Conservation (phyloP, 2,797 vertebrate species). For the Orientallactaga sibirica region DNA sequence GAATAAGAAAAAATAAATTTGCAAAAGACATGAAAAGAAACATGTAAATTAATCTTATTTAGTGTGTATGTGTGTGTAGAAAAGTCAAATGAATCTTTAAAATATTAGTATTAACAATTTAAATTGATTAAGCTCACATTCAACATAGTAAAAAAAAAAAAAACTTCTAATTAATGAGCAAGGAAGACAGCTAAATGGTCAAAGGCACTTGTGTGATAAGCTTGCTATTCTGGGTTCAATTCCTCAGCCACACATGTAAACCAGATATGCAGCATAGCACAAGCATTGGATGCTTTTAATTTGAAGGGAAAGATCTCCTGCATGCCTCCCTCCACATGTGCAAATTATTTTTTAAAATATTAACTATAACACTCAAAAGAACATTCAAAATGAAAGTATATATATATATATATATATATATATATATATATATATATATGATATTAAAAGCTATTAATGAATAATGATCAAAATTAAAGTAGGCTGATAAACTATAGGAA, state of each 20-base stretch:
- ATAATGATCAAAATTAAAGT: background rate
- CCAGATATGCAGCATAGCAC: too few species aligned
- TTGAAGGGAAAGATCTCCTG: too few species aligned
- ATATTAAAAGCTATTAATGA: background rate
- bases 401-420: background rate
- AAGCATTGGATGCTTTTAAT: too few species aligned
- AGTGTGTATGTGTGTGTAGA: background rate
- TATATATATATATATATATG: background rate
- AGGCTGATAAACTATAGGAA: background rate
- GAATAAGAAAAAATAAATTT: too few species aligned
- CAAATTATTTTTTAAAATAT: background rate
- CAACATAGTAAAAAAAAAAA: background rate
- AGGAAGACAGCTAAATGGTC: too few species aligned
- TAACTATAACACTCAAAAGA: background rate
- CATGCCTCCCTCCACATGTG: too few species aligned
- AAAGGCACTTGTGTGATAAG: too few species aligned
- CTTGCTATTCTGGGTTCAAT: too few species aligned
- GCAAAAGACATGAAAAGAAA: too few species aligned
- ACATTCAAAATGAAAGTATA: background rate
- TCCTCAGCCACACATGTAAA: too few species aligned
- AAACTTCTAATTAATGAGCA: background rate
- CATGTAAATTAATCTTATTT: background rate
- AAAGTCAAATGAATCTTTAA: background rate
- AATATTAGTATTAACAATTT: background rate
- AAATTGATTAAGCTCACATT: background rate